Conservation (phyloP, 2,113 vertebrate species). For the Crotalus helleri region DNA sequence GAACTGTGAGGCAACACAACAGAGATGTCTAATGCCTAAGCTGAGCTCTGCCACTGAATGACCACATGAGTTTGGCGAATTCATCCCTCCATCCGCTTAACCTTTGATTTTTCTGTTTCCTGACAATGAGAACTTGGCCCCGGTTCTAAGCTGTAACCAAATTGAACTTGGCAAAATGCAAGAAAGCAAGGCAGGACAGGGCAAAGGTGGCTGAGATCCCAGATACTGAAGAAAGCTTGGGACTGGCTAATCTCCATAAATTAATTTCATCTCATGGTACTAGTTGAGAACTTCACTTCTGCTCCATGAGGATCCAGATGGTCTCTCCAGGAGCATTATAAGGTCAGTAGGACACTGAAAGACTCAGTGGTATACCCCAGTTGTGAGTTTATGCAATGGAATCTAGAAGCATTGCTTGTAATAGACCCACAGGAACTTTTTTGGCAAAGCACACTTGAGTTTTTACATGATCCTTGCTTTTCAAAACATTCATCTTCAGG, state of each 20-base stretch:
- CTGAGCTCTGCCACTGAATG: constrained; percentile 41
- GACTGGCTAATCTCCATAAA: constrained; percentile 48
- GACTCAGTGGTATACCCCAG: background rate
- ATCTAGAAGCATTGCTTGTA: constrained; percentile 18
- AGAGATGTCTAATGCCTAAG: constrained; percentile 13
- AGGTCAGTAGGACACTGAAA: constrained; percentile 42
- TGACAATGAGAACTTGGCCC: constrained; percentile 43
- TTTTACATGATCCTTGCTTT: constrained; percentile 42
- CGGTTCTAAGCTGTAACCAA: constrained; percentile 50
- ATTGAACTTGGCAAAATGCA: constrained; percentile 55
- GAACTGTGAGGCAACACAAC: constrained; percentile 48
- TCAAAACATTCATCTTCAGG: constrained; percentile 49
- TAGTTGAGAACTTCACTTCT: constrained; percentile 23
- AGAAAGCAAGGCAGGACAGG: constrained; percentile 63
- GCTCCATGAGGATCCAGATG: constrained; percentile 38
- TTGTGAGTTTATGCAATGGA: constrained; percentile 8
- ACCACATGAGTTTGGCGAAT: constrained; percentile 9
- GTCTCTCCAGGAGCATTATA: constrained; percentile 15
- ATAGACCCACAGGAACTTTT: constrained; percentile 28
- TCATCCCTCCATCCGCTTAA: constrained; percentile 21
- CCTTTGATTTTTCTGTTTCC: background rate
- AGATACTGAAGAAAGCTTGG: constrained; percentile 52
- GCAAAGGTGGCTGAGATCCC: constrained; percentile 68
- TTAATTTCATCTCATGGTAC: constrained; percentile 32
- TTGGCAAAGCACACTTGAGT: constrained; percentile 28